Evolutionary conservation across 2,113 vertebrate species (phyloP).

Genomic region (Paratilapia polleni): DNA sequence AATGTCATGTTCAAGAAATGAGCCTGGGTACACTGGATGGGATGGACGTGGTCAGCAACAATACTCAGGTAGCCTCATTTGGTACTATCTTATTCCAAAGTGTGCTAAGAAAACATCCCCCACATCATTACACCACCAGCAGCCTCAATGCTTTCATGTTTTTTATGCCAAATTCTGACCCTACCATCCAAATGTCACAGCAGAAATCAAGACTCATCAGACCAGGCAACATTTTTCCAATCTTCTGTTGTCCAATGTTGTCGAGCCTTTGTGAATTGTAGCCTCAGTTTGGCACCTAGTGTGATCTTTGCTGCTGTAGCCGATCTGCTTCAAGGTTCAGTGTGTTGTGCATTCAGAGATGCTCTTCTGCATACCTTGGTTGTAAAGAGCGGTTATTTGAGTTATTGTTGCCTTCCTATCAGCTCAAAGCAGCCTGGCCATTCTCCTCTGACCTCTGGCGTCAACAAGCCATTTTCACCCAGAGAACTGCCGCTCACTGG

Average conservation of each 20-base stretch:
- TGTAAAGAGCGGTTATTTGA: not conserved
- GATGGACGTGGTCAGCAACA: too few species aligned
- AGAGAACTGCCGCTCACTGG: rapidly evolving
- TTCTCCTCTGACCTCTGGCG: not conserved
- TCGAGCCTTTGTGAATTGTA: too few species aligned
- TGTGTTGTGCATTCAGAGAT: not conserved
- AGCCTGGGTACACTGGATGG: too few species aligned
- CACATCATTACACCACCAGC: too few species aligned
- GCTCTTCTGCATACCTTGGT: not conserved
- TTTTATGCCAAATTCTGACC: not conserved
- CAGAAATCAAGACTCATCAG: not conserved
- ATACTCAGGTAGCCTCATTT: too few species aligned
- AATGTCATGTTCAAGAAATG: not conserved
- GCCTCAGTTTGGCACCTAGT: not conserved
- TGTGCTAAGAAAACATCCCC: too few species aligned
- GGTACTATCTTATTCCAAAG: too few species aligned
- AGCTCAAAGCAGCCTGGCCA: not conserved
- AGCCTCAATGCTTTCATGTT: not conserved
- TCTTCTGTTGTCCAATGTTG: not conserved
- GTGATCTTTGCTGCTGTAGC: not conserved
- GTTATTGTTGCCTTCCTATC: not conserved
- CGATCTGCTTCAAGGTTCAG: not conserved
- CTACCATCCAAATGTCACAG: not conserved
- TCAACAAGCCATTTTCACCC: not conserved
- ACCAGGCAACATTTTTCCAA: not conserved